Percentiles rank a stretch among this genome's conserved stretches.
These are phyloP conservation scores for Chromoteleia sp. DNA, from an alignment of 2,888 invertebrate species.

Conservation along the genomic window DNA sequence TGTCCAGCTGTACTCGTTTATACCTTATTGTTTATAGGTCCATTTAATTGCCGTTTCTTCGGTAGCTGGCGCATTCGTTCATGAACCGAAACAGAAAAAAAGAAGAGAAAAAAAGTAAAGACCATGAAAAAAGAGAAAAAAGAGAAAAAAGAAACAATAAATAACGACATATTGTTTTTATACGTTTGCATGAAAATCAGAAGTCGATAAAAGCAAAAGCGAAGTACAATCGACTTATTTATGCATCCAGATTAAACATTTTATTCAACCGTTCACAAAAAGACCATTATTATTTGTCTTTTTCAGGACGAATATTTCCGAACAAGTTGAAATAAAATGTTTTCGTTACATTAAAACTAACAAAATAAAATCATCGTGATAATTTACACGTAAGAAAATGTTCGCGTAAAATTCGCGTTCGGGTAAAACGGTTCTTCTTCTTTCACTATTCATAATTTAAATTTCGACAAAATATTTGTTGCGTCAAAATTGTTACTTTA, in stretches of 20 bases:
- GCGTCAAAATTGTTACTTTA: too few relatives aligned
- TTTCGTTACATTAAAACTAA: too few relatives aligned
- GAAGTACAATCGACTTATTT: constrained; percentile 21
- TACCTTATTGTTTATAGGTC: constrained; percentile 66
- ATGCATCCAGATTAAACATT: constrained; percentile 26
- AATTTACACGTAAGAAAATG: too few relatives aligned
- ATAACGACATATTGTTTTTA: constrained; percentile 23
- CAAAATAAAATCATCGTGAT: too few relatives aligned
- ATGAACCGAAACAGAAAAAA: constrained; percentile 4
- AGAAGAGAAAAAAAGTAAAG: neutral
- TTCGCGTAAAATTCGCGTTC: too few relatives aligned
- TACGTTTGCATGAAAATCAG: constrained; percentile 29
- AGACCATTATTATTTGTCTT: neutral
- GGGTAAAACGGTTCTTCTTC: too few relatives aligned
- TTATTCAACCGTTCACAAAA: constrained; percentile 26
- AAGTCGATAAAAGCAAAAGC: constrained; percentile 30
- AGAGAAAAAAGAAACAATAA: neutral
- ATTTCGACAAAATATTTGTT: too few relatives aligned
- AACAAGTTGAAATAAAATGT: neutral
- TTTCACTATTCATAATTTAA: too few relatives aligned
- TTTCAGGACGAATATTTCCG: neutral
- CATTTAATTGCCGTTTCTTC: constrained; percentile 64
- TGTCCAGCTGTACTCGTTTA: constrained; percentile 63
- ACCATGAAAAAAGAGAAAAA: constrained; percentile 18
- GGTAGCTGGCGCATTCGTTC: constrained; percentile 46